phyloP scores from a whole-genome alignment of 2,888 invertebrate species.

The Brassicogethes aeneus region DNA sequence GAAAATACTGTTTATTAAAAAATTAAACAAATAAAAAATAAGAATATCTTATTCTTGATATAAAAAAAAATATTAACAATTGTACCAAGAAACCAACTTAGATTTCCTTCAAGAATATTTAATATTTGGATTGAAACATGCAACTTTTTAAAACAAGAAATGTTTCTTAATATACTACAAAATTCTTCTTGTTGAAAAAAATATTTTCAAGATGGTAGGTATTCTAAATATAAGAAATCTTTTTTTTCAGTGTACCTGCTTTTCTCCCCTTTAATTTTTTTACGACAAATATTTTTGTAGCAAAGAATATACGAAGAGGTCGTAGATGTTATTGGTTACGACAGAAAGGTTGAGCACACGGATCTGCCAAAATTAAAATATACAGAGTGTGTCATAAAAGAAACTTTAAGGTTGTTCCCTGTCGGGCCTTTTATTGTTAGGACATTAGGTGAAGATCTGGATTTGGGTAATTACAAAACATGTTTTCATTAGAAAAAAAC shows the following conservation, averaged over 20 bases:
- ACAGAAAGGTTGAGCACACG: slow-evolving; percentile 39
- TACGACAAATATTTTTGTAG: slow-evolving; percentile 18
- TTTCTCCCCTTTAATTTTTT: slow-evolving; percentile 4
- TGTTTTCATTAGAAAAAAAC: no score
- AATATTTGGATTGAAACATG: no score
- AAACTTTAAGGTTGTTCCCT: slow-evolving; percentile 49
- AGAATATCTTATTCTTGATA: no score
- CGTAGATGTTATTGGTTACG: slow-evolving; percentile 41
- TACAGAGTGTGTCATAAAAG: slow-evolving; percentile 49
- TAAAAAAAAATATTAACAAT: no score
- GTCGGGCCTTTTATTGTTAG: slow-evolving; percentile 46
- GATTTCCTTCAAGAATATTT: no score
- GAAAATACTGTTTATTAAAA: no score
- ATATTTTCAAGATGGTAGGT: no score
- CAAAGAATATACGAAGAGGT: slow-evolving; percentile 40
- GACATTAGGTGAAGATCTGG: slow-evolving; percentile 40
- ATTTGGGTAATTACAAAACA: slow-evolving; percentile 47
- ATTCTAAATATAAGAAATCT: no score
- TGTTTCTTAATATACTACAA: slow-evolving; percentile 5
- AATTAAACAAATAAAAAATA: no score
- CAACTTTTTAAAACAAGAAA: no score
- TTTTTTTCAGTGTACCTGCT: no score
- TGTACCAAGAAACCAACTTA: no score
- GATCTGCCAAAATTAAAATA: slow-evolving; percentile 48
- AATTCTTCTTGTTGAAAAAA: background rate